Evolutionary conservation across 1,140 invertebrate genomes (phyloP).

Genomic region (Drosophila bocqueti): DNA sequence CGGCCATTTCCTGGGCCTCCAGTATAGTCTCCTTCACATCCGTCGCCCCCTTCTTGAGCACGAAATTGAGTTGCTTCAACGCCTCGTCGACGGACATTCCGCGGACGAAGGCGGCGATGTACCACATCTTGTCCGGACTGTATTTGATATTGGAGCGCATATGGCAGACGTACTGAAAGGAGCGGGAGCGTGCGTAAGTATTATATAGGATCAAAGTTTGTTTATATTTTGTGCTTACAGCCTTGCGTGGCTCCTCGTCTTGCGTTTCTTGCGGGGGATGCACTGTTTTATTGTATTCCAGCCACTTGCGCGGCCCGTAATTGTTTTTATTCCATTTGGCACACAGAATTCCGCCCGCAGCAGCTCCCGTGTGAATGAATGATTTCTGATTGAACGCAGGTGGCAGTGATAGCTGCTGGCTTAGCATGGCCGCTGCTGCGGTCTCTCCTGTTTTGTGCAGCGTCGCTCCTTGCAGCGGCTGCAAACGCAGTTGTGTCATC

Average conservation of each 20-base stretch:
- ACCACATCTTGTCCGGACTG: slow-evolving; percentile 96
- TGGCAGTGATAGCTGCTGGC: slow-evolving; percentile 21
- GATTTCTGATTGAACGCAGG: slow-evolving; percentile 26
- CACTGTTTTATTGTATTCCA: slow-evolving; percentile 90
- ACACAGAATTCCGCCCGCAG: slow-evolving; percentile 40
- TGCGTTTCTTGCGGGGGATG: slow-evolving; percentile 91
- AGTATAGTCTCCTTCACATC: slow-evolving; percentile 92
- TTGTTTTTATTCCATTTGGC: slow-evolving; percentile 79
- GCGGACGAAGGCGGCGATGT: slow-evolving; percentile 93
- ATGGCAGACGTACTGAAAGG: slow-evolving; percentile 94
- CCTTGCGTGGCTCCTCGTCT: slow-evolving; percentile 92
- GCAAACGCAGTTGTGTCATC: slow-evolving; percentile 57
- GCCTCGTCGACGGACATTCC: slow-evolving; percentile 98
- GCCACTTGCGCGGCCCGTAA: slow-evolving; percentile 86
- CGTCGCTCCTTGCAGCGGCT: slow-evolving; percentile 27
- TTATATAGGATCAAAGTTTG: not conserved
- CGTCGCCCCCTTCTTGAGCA: slow-evolving; percentile 92
- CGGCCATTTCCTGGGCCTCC: slow-evolving; percentile 95
- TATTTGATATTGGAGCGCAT: slow-evolving; percentile 94
- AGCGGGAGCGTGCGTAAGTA: slow-evolving; percentile 11
- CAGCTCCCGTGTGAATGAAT: slow-evolving; percentile 66
- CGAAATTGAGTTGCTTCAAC: slow-evolving; percentile 94
- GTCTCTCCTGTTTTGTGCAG: slow-evolving; percentile 16
- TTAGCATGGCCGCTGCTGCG: not conserved
- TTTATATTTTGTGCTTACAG: slow-evolving; percentile 88